Base-by-base conservation (phyloP, 2,797 vertebrate genomes). In the Gorsachius magnificus region DNA sequence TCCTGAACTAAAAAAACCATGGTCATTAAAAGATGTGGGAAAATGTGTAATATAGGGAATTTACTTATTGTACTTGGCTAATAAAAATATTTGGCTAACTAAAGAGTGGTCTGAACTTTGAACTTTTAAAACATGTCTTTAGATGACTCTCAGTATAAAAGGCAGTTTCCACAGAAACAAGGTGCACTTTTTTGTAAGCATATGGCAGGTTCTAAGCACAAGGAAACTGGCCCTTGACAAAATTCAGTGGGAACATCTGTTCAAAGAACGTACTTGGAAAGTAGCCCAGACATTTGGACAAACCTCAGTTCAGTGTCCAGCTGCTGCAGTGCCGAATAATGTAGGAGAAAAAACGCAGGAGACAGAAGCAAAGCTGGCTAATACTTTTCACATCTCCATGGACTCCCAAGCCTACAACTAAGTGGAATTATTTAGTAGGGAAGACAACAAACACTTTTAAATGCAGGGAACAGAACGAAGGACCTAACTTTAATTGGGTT, bases 251-350 rank as follows among this genome's bases (percentile, higher is more conserved):
- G 46, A 95, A 94, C 80, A 94, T 94, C 79, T 96, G 72, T 90
- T 95, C 65, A 83, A 78, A 95, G 72, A 91, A 93, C 91, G 82
- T 83, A 78, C 76, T 94, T 94, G 93, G 93, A 96, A 95, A 86
- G 66, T 66, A 91, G 76, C 89, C 94, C 72, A 79, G 91, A 63
- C 36, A 43, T 68, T 89, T 84, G 50, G 72, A 78, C 21, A 95
- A 94, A 69, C 16, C n/a, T 92, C 60, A 43, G 50, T 81, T 92
- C 76, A 48, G 6, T 56, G 51, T 95, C 83, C 77, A 93, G 72
- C 58, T 95, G 58, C 60, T 90, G 11, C 28, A 69, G 51, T 43
- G 76, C 28, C 0, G 6, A 88, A 83, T 63, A 81, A 61, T 3
- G 3, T 15, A 81, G 18, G 46, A 71, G 45, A 72, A 91, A 68